Evolutionary conservation across 1,140 invertebrate species (phyloP).

Genomic region (Drosophila melanica): DNA sequence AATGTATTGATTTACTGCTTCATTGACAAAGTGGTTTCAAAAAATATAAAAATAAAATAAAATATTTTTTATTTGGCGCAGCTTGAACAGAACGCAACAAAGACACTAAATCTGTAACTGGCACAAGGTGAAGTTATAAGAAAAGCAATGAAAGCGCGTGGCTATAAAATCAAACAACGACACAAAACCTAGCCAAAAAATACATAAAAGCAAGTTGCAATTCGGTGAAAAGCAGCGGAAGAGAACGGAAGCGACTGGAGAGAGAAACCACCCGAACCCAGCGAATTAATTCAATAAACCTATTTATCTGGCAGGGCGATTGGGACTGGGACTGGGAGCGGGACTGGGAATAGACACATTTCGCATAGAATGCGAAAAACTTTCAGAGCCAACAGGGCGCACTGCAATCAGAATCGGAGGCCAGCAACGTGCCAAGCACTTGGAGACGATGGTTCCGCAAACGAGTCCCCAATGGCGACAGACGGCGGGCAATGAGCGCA

Average conservation of each 20-base stretch:
- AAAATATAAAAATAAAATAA: background rate
- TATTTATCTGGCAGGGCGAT: conserved; percentile 63
- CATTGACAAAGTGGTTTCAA: background rate
- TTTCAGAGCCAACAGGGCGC: conserved; percentile 62
- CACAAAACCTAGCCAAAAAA: conserved; percentile 47
- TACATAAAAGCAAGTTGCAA: conserved; percentile 41
- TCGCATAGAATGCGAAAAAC: conserved; percentile 74
- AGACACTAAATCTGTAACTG: conserved; percentile 13
- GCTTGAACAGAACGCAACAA: background rate
- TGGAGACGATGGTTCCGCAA: conserved; percentile 65
- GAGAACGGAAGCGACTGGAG: conserved; percentile 1
- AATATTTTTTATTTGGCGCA: background rate
- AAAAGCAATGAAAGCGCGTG: conserved; percentile 26
- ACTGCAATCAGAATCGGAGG: conserved; percentile 64
- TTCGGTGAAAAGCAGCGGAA: conserved; percentile 42
- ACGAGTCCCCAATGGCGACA: conserved; percentile 76
- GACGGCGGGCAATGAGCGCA: conserved; percentile 67
- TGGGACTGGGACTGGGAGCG: background rate
- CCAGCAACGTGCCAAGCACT: conserved; percentile 17
- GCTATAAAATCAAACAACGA: conserved; percentile 41
- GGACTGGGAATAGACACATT: conserved; percentile 41
- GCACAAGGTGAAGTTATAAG: conserved; percentile 32
- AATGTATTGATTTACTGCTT: conserved; percentile 1
- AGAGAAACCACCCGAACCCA: conserved; percentile 21
- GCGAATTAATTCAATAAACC: conserved; percentile 80